Percentiles rank a stretch among this genome's conserved stretches.
Evolutionary conservation across 1,140 invertebrate species (phyloP).

Genomic region (Bombyx mandarina): DNA sequence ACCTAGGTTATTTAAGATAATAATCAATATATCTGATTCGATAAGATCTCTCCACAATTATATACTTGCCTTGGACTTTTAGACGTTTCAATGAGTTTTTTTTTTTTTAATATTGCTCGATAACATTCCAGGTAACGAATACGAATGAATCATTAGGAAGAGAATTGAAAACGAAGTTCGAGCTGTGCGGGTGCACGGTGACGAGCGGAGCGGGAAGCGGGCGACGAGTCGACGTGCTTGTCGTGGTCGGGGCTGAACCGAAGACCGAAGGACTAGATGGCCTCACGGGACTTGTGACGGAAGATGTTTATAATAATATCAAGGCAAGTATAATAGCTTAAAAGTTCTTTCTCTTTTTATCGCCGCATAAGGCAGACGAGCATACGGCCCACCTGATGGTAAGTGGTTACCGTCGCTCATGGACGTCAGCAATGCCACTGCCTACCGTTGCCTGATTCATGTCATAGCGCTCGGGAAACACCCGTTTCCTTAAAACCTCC

Average conservation of each 20-base stretch:
- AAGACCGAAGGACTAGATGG: slow-evolving; percentile 28
- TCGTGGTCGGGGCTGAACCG: slow-evolving; percentile 40
- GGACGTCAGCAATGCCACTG: too few species aligned
- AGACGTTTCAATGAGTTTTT: too few species aligned
- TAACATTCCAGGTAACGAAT: slow-evolving; percentile 45
- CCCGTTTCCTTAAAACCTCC: too few species aligned
- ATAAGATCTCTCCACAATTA: too few species aligned
- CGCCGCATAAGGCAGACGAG: too few species aligned
- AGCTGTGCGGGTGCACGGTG: slow-evolving; percentile 29
- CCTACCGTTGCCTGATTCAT: too few species aligned
- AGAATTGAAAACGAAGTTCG: slow-evolving; percentile 31
- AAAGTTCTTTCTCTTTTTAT: too few species aligned
- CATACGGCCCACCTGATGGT: background rate
- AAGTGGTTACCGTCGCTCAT: too few species aligned
- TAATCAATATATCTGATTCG: too few species aligned
- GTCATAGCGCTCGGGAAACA: too few species aligned
- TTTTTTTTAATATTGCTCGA: background rate
- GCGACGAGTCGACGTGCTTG: slow-evolving; percentile 33
- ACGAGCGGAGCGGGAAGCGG: slow-evolving; percentile 10
- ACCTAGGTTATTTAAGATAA: too few species aligned
- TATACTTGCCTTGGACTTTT: too few species aligned
- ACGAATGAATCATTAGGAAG: slow-evolving; percentile 34
- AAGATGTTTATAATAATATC: slow-evolving; percentile 52
- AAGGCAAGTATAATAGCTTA: slow-evolving; percentile 26
- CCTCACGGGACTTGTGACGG: slow-evolving; percentile 34